Evolutionary conservation across 1,140 invertebrate genomes (phyloP), one percentile per base, ranked within the genome.

Genomic region (Trypoxylus dichotomus): DNA sequence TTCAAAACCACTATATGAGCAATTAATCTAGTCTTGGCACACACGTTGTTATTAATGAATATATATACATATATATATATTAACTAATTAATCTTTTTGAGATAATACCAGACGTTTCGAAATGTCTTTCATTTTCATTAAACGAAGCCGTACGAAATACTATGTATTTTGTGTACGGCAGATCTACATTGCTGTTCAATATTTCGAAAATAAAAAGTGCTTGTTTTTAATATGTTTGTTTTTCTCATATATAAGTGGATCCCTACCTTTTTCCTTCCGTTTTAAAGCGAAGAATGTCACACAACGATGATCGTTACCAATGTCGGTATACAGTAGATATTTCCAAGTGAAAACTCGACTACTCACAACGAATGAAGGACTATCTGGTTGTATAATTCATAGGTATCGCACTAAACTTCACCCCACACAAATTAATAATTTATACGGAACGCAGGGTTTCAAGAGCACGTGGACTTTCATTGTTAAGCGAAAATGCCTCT

Each of bases 21-120:
- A 74, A 74, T 74, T 74, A 74, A n/a, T 74, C 72, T 74, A 74
- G 72, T 74, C 72, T 74, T 74, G 72, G 72, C 72, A 74, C 72
- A 74, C 41, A 24, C 41, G 24, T 68, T 68, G 27, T 68, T 27
- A 27, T 27, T 29, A 24, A 68, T 27, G 25, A 27, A 68, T 58
- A 68, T n/a, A n/a, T n/a, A n/a, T n/a, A n/a, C n/a, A n/a, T n/a
- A n/a, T n/a, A n/a, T n/a, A n/a, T n/a, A n/a, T 54, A 29, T 68
- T 27, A 68, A 68, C 60, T 68, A 10, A 37, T 37, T 68, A 68
- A 6, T 68, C 60, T 68, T 27, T 27, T 68, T 24, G 24, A 68
- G 11, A 68, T 68, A 42, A 8, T 42, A 74, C 27, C 72, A 7
- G 11, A 74, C 2, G 41, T 41, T n/a, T 74, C 6, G 7, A 24